A percentile compares a stretch with the other conserved stretches of the same genome.
Conservation (phyloP, 2,888 invertebrate species). For the Lamellibrachia columna region DNA sequence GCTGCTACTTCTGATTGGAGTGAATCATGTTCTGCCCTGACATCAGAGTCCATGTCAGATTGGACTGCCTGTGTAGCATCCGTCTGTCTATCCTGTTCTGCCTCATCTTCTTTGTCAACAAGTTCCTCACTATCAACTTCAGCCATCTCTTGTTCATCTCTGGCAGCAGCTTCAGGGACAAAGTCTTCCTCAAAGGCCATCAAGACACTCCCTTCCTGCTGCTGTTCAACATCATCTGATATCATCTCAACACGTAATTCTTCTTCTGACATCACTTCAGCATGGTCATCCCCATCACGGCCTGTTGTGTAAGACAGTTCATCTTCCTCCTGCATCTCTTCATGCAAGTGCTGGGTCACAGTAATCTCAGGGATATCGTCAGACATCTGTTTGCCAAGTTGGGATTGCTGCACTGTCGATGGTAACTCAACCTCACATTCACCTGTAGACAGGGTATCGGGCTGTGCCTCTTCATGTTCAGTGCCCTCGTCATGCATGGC, state of each 20-base stretch:
- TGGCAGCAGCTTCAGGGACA: background rate
- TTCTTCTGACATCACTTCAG: background rate
- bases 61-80: background rate
- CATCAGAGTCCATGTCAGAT: background rate
- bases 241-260: background rate
- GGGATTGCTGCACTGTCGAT: background rate
- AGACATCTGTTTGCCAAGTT: constrained; percentile 39
- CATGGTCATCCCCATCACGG: background rate
- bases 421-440: background rate
- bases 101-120: constrained; percentile 69
- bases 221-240: background rate
- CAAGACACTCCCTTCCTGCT: background rate
- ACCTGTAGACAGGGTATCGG: background rate
- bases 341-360: constrained; percentile 72
- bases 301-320: constrained; percentile 35
- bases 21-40: constrained; percentile 7
- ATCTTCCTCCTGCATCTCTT: constrained; percentile 50
- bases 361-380: constrained; percentile 73
- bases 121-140: constrained; percentile 68
- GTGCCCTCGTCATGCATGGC: background rate
- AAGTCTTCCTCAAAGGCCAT: constrained; percentile 27
- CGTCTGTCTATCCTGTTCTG: constrained; percentile 26
- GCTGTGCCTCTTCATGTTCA: background rate
- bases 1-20: background rate
- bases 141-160: constrained; percentile 64